phyloP scores from a whole-genome alignment of 1,140 invertebrate genomes.

The Pteromalus puparum region DNA sequence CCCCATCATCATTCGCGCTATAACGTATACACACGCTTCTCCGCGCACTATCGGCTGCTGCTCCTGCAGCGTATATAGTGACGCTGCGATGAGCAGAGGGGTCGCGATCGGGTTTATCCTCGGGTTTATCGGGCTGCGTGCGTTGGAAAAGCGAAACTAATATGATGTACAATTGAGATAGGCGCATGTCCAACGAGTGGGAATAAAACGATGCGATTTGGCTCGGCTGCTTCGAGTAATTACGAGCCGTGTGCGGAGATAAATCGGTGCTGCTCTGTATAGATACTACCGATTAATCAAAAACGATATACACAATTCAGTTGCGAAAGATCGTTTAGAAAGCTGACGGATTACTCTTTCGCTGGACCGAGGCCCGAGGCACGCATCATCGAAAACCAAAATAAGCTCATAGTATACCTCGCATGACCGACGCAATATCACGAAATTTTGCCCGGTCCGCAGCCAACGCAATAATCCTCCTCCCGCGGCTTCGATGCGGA shows the following conservation, averaged over 20 bases:
- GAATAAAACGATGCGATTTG: background rate
- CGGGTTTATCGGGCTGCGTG: background rate
- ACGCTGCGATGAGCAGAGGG: background rate
- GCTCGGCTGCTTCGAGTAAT: background rate
- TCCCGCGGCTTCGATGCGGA: no score
- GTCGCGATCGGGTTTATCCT: no score
- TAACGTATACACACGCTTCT: background rate
- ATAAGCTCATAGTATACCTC: no score
- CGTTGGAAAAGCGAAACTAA: background rate
- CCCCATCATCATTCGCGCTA: background rate
- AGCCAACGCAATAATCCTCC: no score
- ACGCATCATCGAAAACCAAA: no score
- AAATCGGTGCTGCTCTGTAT: no score
- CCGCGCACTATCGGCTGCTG: no score
- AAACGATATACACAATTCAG: background rate
- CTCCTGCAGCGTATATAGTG: background rate
- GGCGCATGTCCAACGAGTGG: background rate
- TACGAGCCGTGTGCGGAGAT: background rate
- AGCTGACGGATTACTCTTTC: background rate
- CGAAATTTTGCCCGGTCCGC: no score
- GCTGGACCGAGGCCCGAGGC: no score
- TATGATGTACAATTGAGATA: constrained; percentile 1
- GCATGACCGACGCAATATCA: no score
- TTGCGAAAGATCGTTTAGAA: background rate
- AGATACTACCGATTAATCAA: background rate